Percentiles rank a stretch among this genome's conserved stretches.
These are phyloP conservation scores for Thermophis baileyi DNA, from an alignment of 2,113 vertebrate species.

Conservation along the genomic window DNA sequence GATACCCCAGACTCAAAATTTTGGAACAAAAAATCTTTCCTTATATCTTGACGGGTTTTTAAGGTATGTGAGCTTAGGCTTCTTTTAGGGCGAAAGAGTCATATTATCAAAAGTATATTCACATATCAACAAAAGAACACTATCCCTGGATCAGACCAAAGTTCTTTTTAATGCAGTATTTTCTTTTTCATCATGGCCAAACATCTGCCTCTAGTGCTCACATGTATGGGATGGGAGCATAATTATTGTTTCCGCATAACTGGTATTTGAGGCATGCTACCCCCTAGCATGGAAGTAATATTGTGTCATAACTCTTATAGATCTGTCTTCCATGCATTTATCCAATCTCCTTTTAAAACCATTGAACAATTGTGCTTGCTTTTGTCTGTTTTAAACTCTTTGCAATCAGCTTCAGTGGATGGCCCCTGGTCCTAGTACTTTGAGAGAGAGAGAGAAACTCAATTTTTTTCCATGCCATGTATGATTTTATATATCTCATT, in stretches of 20 bases:
- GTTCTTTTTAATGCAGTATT: neutral
- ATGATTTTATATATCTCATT: neutral
- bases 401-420: neutral
- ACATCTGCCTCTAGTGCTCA: neutral
- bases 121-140: neutral
- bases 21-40: neutral
- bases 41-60: neutral
- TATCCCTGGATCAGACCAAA: neutral
- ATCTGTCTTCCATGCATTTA: neutral
- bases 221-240: neutral
- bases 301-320: neutral
- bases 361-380: neutral
- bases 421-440: neutral
- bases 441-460: neutral
- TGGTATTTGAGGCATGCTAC: neutral
- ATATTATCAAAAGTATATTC: neutral
- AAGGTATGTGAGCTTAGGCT: neutral
- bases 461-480: neutral
- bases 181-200: neutral
- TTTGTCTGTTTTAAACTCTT: neutral
- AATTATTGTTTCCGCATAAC: neutral
- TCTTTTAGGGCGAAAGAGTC: neutral
- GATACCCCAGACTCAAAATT: neutral
- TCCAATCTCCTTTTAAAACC: neutral
- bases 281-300: neutral